phyloP scores from a whole-genome alignment of 2,113 vertebrate species.

The Climacteris rufus region DNA sequence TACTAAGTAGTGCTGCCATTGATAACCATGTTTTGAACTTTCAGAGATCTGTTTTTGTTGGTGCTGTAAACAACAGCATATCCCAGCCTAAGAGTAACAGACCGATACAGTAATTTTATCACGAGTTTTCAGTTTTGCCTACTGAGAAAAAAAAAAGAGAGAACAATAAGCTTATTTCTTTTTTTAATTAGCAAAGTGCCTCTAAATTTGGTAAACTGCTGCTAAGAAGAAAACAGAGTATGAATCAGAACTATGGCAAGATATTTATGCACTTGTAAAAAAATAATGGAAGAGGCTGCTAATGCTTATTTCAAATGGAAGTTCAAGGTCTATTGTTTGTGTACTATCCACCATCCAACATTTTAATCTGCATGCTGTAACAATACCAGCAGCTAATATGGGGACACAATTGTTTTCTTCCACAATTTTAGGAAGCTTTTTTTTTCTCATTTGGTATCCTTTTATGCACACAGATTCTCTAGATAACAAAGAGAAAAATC shows the following conservation, averaged over 20 bases:
- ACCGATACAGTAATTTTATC: neutral
- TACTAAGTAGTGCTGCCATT: neutral
- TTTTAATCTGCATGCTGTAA: conserved; percentile 26
- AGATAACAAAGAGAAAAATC: conserved; percentile 14
- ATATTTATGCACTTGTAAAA: neutral
- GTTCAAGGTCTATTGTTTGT: conserved; percentile 48
- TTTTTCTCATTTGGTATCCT: conserved; percentile 8
- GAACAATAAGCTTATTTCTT: conserved; percentile 14
- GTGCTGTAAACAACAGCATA: neutral
- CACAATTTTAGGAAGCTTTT: conserved; percentile 48
- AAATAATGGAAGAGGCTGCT: neutral
- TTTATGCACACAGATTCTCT: conserved; percentile 5
- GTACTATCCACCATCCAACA: conserved; percentile 4
- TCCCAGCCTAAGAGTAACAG: neutral
- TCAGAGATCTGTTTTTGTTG: neutral
- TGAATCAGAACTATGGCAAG: neutral
- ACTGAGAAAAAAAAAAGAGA: neutral
- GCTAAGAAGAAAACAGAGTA: neutral
- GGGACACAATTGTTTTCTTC: conserved; percentile 47
- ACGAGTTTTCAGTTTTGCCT: neutral
- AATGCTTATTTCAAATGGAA: conserved; percentile 32
- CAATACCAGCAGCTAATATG: conserved; percentile 9
- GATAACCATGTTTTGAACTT: neutral
- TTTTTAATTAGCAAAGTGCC: neutral
- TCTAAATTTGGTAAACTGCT: conserved; percentile 29